Percentiles rank a stretch among this genome's conserved stretches.
Evolutionary conservation across 2,797 vertebrate genomes (phyloP).

Genomic region (Mormyrops boulengeri): DNA sequence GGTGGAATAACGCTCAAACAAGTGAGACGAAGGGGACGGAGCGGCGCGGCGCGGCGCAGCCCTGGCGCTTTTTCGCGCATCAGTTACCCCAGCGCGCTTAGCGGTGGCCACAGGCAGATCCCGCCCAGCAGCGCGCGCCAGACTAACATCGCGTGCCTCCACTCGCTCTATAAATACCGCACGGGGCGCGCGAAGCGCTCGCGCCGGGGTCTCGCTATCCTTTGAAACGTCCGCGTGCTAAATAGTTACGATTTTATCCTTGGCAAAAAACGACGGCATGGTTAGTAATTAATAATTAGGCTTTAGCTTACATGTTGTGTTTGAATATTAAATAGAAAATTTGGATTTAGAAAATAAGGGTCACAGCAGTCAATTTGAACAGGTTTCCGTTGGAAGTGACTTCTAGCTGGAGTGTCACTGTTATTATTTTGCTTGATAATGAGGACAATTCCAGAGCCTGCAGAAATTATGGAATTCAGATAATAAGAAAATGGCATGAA

Average conservation of each 20-base stretch:
- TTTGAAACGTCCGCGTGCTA: neutral
- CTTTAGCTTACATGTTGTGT: neutral
- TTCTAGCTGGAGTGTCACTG: neutral
- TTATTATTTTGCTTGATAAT: neutral
- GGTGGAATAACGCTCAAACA: neutral
- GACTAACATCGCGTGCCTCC: conserved; percentile 34
- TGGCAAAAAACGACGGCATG: neutral
- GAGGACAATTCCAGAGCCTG: neutral
- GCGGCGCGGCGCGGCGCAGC: neutral
- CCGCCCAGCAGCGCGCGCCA: neutral
- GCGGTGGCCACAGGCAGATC: neutral
- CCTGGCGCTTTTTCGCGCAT: neutral
- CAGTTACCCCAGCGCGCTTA: neutral
- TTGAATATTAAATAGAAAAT: neutral
- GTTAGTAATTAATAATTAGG: neutral
- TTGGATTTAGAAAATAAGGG: neutral
- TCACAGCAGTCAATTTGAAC: neutral
- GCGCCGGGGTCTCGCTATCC: neutral
- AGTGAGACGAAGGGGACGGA: neutral
- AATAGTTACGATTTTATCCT: neutral
- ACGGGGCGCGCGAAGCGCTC: neutral
- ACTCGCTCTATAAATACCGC: conserved; percentile 19
- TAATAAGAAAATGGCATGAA: neutral
- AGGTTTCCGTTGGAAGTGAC: neutral
- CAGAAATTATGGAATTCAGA: neutral